Conservation (phyloP, 2,797 vertebrate species). For the Balearica regulorum region DNA sequence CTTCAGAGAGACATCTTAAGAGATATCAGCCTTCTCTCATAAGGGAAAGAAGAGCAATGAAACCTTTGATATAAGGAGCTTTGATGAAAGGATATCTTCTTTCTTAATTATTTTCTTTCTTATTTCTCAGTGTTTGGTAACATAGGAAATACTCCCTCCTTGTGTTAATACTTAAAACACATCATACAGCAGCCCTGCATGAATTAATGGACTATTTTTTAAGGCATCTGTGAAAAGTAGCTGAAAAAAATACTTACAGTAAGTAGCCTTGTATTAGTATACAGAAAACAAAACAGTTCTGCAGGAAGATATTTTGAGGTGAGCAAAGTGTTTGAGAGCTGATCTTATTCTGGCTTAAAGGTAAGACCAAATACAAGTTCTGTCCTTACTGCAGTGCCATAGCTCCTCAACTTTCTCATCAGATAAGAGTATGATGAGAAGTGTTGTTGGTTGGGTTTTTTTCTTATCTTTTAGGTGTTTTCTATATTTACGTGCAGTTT, state of each 20-base stretch:
- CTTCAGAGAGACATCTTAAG: neutral
- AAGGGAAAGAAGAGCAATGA: neutral
- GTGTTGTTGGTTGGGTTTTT: neutral
- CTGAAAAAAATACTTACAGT: neutral
- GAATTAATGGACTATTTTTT: neutral
- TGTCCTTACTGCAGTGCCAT: neutral
- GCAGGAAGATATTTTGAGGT: neutral
- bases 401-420: neutral
- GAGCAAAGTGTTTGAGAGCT: neutral
- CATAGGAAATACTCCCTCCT: neutral
- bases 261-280: neutral
- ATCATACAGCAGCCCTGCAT: neutral
- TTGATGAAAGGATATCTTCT: neutral
- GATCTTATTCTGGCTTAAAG: neutral
- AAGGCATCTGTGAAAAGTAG: neutral
- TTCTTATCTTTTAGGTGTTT: neutral
- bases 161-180: neutral
- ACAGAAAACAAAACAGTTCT: neutral
- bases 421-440: neutral
- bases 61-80: neutral
- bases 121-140: neutral
- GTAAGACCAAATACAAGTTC: neutral
- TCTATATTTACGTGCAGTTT: neutral
- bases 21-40: neutral
- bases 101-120: neutral